Conservation (phyloP, 2,797 vertebrate species). For the Hozukius guyotensis region DNA sequence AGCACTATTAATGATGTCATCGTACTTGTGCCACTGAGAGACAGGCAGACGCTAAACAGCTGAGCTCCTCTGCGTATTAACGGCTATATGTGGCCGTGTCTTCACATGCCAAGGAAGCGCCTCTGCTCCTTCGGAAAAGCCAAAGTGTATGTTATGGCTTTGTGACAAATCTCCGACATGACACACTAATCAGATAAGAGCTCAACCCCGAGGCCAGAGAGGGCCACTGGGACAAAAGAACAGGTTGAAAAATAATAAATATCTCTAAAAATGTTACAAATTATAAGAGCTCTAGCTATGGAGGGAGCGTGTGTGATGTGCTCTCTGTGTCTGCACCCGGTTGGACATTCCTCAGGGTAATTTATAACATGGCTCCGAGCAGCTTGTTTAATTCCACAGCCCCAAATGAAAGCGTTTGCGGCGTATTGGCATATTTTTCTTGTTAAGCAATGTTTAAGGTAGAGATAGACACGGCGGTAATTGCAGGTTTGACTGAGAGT, state of each 20-base stretch:
- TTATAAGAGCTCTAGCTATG: slow-evolving; percentile 78
- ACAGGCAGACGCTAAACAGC: slow-evolving; percentile 41
- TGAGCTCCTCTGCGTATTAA: slow-evolving; percentile 33
- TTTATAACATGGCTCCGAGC: slow-evolving; percentile 86
- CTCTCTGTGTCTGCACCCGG: slow-evolving; percentile 76
- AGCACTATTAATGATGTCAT: slow-evolving; percentile 1
- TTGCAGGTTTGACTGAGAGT: slow-evolving; percentile 84
- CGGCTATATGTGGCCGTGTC: slow-evolving; percentile 53
- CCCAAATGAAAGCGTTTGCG: slow-evolving; percentile 88
- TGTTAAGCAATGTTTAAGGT: slow-evolving; percentile 91
- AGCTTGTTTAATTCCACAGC: slow-evolving; percentile 84
- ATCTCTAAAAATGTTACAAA: slow-evolving; percentile 85
- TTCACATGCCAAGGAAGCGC: slow-evolving; percentile 60
- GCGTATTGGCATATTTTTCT: slow-evolving; percentile 88
- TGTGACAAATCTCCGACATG: slow-evolving; percentile 83
- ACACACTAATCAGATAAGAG: slow-evolving; percentile 83
- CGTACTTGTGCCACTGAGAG: background rate
- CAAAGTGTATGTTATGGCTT: slow-evolving; percentile 72
- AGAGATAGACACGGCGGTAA: slow-evolving; percentile 86
- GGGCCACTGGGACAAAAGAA: slow-evolving; percentile 80
- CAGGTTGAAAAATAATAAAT: slow-evolving; percentile 82
- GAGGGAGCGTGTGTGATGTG: slow-evolving; percentile 74
- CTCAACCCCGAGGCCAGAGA: slow-evolving; percentile 75
- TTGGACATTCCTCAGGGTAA: slow-evolving; percentile 87
- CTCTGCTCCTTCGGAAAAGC: slow-evolving; percentile 46